Evolutionary conservation across 1,140 invertebrate species (phyloP), one percentile per base, ranked within the genome.

Genomic region (Luehdorfia chinensis): DNA sequence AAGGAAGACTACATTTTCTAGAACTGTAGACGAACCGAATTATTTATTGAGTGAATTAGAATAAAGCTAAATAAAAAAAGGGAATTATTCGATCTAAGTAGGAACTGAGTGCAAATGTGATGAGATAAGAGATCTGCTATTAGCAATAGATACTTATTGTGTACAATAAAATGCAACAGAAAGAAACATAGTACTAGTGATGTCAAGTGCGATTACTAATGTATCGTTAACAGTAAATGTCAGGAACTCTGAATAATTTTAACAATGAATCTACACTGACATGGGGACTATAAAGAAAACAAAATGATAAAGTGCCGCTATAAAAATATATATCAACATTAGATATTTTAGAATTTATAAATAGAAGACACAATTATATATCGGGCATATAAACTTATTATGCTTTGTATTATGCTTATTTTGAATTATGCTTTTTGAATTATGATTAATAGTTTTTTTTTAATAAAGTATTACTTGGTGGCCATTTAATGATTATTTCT

Each of bases 71-170:
- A 68, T 64, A 64, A 70, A 60, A 70, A 60, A 64, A 49, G 49
- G 51, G 46, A 50, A 63, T 69, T 64, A 80, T 72, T 80, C 71
- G 72, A 81, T 62, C 79, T 84, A 81, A 80, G 62, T 85, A 86
- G 81, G 81, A 86, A 86, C 81, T 86, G 79, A 80, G 79, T 80
- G 81, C 74, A 69, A 66, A 68, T 75, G 69, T 79, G 72, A 72
- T 75, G 72, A 53, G 39, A 62, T 36, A 50, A 77, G 81, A 84
- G 77, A 84, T 84, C 79, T 64, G 64, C 61, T 54, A 55, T 66
- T 60, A 47, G 57, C 47, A 52, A 60, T 46, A 62, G 43, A 54
- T 62, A 55, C 65, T 65, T 73, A 78, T 63, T 48, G 61, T 60
- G 72, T 61, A 73, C 47, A 51, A 65, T 56, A 60, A 72, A 77